Base-by-base conservation (phyloP, 1,140 invertebrate species). In the Drosophila nannoptera region DNA sequence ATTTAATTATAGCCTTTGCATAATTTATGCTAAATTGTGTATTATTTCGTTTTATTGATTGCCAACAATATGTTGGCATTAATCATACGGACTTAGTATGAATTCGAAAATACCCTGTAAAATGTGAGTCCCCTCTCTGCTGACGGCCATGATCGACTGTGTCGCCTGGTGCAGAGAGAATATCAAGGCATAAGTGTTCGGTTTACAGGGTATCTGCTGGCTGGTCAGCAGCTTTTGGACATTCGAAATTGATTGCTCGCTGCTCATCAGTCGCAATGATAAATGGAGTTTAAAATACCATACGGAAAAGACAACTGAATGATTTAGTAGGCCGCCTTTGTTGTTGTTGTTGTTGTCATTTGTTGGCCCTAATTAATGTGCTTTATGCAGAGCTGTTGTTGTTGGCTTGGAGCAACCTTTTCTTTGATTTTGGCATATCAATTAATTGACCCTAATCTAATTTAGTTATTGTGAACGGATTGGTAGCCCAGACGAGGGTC, bases 201-300 rank as follows among this genome's bases (percentile, higher is more conserved):
- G n/a, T 1, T 55, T 38, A 11, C 54, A 33, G 31, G 40, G 31
- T 16, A 56, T 45, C 40, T 45, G 42, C 1, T 5, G 16, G 11
- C 36, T 14, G 32, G 31, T 22, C 12, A 38, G 32, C 32, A 9
- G 14, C 16, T 38, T 9, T 40, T 9, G 7, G 16, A 7, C 7
- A 31, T 52, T 52, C 12, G 22, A 22, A 33, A 14, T 52, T 9
- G 12, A 9, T 49, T 32, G 14, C 2, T 16, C 14, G 49, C 35
- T 36, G 71, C 58, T 78, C 78, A 78, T 83, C 80, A 64, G 63
- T 36, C 7, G 9, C 46, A 46, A 86, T 83, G 80, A 83, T 83
- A 77, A 83, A 86, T 83, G 43, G 53, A 55, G 59, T 83, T 83
- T 83, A 83, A 83, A 83, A 86, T 80, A 81, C 66, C 67, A 33